Conservation (phyloP, 2,113 vertebrate genomes). For the Xyrauchen texanus region DNA sequence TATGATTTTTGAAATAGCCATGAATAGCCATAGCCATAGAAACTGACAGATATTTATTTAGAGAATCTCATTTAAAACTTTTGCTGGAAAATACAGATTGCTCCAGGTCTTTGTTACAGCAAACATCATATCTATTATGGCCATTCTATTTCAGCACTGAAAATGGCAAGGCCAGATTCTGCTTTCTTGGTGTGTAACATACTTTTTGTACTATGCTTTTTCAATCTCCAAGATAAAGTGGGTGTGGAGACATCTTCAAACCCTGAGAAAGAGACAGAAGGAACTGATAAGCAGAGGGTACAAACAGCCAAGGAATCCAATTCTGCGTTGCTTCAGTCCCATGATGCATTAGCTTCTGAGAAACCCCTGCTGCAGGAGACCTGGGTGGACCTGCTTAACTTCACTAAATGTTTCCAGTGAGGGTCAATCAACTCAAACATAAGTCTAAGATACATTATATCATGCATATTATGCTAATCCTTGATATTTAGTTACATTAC, state of each 20-base stretch:
- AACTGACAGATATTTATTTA: neutral
- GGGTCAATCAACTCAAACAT: conserved; percentile 41
- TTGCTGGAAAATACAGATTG: neutral
- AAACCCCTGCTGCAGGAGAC: conserved; percentile 70
- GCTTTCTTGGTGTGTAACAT: neutral
- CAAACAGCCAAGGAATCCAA: conserved; percentile 37
- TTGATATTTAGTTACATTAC: conserved; percentile 15
- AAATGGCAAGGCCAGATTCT: neutral
- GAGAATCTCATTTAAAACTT: conserved; percentile 14
- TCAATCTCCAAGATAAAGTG: conserved; percentile 17
- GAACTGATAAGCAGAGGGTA: conserved; percentile 41
- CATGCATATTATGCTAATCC: neutral
- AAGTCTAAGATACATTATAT: neutral
- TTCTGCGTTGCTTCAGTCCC: conserved; percentile 55
- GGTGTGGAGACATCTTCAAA: neutral
- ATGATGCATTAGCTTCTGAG: conserved; percentile 57
- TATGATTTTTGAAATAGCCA: too few relatives aligned
- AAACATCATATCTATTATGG: neutral
- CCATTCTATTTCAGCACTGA: neutral
- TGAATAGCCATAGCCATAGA: too few relatives aligned
- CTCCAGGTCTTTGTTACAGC: neutral
- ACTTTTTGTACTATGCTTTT: neutral
- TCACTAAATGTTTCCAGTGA: conserved; percentile 89
- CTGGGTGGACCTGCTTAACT: conserved; percentile 89
- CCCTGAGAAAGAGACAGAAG: conserved; percentile 19